Evolutionary conservation across 2,113 vertebrate species (phyloP), one percentile per base, ranked within the genome.

Genomic region (Hassar affinis): DNA sequence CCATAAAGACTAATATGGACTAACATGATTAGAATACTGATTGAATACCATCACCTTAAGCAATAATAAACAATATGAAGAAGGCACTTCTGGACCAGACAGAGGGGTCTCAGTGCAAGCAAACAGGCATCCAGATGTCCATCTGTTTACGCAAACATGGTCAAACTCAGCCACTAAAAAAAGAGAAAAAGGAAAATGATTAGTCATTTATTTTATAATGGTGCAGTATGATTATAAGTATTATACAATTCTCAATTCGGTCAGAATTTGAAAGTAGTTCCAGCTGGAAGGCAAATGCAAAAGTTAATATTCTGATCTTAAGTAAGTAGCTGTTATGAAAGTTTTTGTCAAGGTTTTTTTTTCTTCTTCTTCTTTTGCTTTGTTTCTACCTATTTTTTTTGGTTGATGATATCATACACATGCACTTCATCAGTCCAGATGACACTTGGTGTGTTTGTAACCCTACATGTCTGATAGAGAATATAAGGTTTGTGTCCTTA

Each of bases 121-220:
- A 15, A 25, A 49, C 12, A 27, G 15, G 51, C 38, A 66, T 62
- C 33, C 25, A 61, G 30, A 59, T 42, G 77, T 71, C 77, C 5
- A 4, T 84, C 66, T 64, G 66, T 89, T 85, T 88, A 95, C 85
- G 93, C 92, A 86, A 95, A 95, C 94, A 95, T 95, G 88, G 94
- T 94, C 76, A 95, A 81, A 14, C 90, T 86, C 4, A 95, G 90
- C 94, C 94, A 95, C 94, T 94, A 90, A 4, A 33, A 68, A 38
- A 80, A 17, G 84, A 15, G 17, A 18, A 54, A 78, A 45, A 33
- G 7, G 14, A 47, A 54, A 74, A 25, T 1, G 6, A 42, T 71
- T 10, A 62, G 69, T 14, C 25, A 30, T 17, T 7, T 15, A 18
- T 42, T 27, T 20, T 11, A 49, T 11, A 49, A 0, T 2, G 0